phyloP scores from a whole-genome alignment of 2,888 invertebrate genomes.

The Hyalella azteca region DNA sequence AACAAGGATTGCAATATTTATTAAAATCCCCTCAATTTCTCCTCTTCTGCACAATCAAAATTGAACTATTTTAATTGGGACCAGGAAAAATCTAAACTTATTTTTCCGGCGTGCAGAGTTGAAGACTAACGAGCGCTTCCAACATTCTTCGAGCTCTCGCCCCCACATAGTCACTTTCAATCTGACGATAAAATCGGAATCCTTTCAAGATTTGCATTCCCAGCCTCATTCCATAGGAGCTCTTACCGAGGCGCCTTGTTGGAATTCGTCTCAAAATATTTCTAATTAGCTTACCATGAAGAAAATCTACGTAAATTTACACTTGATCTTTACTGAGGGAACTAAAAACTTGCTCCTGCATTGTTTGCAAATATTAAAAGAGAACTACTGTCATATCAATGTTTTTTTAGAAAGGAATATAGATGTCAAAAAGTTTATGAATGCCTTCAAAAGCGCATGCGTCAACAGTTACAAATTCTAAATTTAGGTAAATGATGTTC shows the following conservation, averaged over 20 bases:
- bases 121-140: slow-evolving; percentile 20
- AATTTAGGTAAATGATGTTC: too few species aligned
- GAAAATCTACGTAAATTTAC: too few species aligned
- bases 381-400: not conserved
- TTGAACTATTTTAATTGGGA: too few species aligned
- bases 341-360: not conserved
- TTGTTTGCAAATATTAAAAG: not conserved
- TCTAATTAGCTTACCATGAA: not conserved
- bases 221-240: too few species aligned
- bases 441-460: too few species aligned
- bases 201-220: slow-evolving; percentile 17
- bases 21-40: too few species aligned
- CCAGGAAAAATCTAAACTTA: not conserved
- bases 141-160: slow-evolving; percentile 4
- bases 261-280: not conserved
- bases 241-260: too few species aligned
- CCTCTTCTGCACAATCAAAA: too few species aligned
- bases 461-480: too few species aligned
- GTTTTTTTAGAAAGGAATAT: not conserved
- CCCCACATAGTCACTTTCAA: slow-evolving; percentile 7
- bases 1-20: too few species aligned
- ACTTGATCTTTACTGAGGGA: too few species aligned
- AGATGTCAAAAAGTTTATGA: too few species aligned
- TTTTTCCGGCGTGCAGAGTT: not conserved
- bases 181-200: slow-evolving; percentile 36